phyloP scores from a whole-genome alignment of 2,797 vertebrate genomes.

The Artibeus lituratus region DNA sequence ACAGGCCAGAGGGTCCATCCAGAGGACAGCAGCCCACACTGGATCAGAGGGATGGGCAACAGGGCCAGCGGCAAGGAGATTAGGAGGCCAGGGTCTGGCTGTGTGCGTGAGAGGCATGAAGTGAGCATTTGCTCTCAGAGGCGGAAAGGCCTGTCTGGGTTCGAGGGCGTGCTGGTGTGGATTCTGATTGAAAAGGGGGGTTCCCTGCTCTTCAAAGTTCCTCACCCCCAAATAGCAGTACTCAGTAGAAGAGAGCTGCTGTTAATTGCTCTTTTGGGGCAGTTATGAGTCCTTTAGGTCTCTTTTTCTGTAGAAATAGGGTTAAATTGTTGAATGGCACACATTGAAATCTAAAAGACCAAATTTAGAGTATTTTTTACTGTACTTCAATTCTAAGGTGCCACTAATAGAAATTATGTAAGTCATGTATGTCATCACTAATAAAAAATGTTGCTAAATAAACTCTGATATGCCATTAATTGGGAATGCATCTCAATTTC shows the following conservation, averaged over 20 bases:
- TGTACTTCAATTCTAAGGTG: not conserved
- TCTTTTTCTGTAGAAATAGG: conserved; percentile 24
- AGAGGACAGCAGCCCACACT: rapidly evolving
- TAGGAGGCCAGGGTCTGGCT: not conserved
- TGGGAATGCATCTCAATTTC: not conserved
- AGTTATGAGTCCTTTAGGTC: not conserved
- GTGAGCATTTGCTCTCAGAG: not conserved
- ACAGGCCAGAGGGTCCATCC: not conserved
- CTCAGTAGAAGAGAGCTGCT: not conserved
- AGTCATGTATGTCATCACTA: not conserved
- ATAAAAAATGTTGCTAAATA: not conserved
- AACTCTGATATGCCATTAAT: not conserved
- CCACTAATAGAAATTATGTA: not conserved
- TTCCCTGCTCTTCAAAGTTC: not conserved
- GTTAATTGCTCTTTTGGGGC: not conserved
- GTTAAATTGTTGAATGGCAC: not conserved
- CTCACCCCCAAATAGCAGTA: not conserved
- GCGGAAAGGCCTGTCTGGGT: not conserved
- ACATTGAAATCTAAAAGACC: not conserved
- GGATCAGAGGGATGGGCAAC: not conserved
- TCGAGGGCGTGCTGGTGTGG: not conserved
- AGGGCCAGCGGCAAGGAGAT: not conserved
- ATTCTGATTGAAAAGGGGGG: not conserved
- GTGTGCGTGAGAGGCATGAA: not conserved
- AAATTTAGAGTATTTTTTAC: not conserved